Evolutionary conservation across 2,113 vertebrate species (phyloP), one percentile per base, ranked within the genome.

Genomic region (Lampris megalopsis): DNA sequence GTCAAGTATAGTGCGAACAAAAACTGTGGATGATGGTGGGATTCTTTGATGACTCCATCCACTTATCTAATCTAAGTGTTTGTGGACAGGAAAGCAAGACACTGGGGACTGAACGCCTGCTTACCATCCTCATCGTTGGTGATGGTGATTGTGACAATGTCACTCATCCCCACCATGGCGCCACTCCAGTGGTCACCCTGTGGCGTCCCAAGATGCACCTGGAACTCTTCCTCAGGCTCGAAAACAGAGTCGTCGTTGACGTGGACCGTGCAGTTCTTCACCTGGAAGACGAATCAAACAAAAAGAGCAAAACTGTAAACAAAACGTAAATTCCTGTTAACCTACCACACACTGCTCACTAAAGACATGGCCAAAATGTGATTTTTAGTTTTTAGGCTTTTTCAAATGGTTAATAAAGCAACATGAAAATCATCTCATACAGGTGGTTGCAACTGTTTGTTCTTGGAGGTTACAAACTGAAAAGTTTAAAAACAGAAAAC

Each of bases 121-220:
- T 95, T 86, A 99, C 98, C 98, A 0, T 99, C 98, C 91, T 99
- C 98, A 0, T 98, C 96, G 0, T 99, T 99, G 76, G 96, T 96
- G 89, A 99, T 93, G 58, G 95, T 96, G 85, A 99, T 2, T 9
- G 95, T 97, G 56, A 95, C 95, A 63, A 95, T 2, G 0, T 94
- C 94, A 1, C 75, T 92, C 6, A 87, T 94, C 0, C 97, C 98
- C 49, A 97, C 85, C 93, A 95, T 95, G 50, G 98, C 97, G 50
- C 98, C 98, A 3, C 96, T 97, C 98, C 97, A 99, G 47, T 99
- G 97, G 87, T 96, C 97, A 6, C 98, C 96, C 52, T 95, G 95
- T 0, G 98, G 97, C 52, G 92, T 94, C 8, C 97, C 93, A 0
- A 99, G 95, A 61, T 94, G 91, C 68, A 99, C 90, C 86, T 94